phyloP scores from a whole-genome alignment of 2,113 vertebrate genomes.

The Eretmochelys imbricata region DNA sequence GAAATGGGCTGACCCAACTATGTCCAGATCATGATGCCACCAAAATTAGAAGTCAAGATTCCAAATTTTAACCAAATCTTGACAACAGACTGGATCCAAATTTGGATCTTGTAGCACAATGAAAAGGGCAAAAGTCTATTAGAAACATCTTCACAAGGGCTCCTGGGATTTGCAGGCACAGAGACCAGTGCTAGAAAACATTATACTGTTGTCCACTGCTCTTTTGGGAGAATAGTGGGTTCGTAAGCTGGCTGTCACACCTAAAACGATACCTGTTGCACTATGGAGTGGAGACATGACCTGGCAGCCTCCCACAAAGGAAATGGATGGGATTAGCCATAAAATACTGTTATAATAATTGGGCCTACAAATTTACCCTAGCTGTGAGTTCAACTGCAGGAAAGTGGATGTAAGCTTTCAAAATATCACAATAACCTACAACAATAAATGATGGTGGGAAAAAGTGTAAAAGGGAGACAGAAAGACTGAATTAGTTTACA shows the following conservation, averaged over 20 bases:
- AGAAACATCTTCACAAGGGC: not conserved
- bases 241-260: not conserved
- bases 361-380: not conserved
- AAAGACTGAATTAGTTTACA: not conserved
- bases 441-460: not conserved
- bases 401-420: not conserved
- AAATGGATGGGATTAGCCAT: not conserved
- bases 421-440: not conserved
- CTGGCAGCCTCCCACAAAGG: no score
- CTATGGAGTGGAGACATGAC: not conserved
- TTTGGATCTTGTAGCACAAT: constrained; percentile 53
- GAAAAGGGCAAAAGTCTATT: constrained; percentile 60
- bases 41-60: constrained; percentile 66
- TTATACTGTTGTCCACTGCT: not conserved
- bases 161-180: not conserved
- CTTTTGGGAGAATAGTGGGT: not conserved
- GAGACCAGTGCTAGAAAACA: not conserved
- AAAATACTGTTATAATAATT: not conserved
- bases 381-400: not conserved
- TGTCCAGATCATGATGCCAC: constrained; percentile 61
- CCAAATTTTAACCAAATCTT: not conserved
- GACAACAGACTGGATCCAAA: constrained; percentile 41
- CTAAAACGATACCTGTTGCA: not conserved
- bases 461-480: not conserved
- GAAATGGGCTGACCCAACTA: constrained; percentile 66